A percentile compares a stretch with the other conserved stretches of the same genome.
These are phyloP conservation scores for Tiliacea aurago DNA, from an alignment of 2,888 invertebrate species.

Conservation along the genomic window DNA sequence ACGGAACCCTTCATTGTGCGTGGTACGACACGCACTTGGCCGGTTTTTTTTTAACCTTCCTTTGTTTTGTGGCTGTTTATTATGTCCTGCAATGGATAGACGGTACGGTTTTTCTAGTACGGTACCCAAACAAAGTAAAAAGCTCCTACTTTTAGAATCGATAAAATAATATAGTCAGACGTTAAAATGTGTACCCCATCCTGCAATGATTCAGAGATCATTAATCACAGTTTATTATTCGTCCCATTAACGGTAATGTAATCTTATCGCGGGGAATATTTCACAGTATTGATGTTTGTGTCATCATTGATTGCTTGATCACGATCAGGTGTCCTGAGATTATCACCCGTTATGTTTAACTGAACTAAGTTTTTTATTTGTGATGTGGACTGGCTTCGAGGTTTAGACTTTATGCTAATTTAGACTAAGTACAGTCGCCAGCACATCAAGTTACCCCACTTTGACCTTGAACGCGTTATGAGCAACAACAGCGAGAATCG, in stretches of 20 bases:
- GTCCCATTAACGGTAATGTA: conserved; percentile 62
- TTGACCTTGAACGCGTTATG: no score
- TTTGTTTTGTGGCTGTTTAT: background rate
- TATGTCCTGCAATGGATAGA: background rate
- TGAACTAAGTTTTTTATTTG: background rate
- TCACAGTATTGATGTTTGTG: conserved; percentile 56
- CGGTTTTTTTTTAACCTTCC: background rate
- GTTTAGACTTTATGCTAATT: background rate
- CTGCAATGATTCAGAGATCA: conserved; percentile 44
- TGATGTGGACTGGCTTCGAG: background rate
- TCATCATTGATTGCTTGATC: conserved; percentile 53
- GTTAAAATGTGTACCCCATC: conserved; percentile 20
- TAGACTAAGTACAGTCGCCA: no score
- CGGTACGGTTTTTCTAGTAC: background rate
- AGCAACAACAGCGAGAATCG: no score
- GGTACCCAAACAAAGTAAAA: no score
- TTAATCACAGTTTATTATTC: conserved; percentile 61
- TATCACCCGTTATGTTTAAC: background rate
- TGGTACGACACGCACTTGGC: no score
- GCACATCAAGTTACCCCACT: no score
- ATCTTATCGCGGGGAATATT: conserved; percentile 62
- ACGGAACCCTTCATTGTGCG: no score
- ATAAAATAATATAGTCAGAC: conserved; percentile 1
- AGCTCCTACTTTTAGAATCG: background rate
- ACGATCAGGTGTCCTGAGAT: conserved; percentile 30